Base-by-base conservation (phyloP, 2,797 vertebrate species). In the Arremon brunneinucha region DNA sequence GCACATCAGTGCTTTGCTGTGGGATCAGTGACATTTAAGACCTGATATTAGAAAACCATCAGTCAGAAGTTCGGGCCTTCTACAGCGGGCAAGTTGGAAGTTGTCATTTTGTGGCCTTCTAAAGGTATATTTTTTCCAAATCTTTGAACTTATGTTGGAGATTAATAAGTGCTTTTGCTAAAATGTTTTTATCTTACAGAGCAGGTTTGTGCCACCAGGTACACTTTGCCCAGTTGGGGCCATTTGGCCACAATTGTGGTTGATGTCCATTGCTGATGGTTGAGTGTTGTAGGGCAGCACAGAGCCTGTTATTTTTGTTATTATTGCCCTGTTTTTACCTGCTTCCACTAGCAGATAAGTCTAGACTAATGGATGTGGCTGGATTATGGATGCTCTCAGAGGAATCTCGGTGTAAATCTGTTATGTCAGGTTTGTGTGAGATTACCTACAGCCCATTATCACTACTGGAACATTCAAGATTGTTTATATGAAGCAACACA, bases 1-100 rank as follows among this genome's bases (percentile, higher is more conserved):
- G 53, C 64, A 44, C 39, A 8, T 71, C 72, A 41, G 14, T 64
- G 46, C 79, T 91, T 81, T 75, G 76, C 87, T 59, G 43, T 68
- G 83, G 53, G 55, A 91, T 72, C 55, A 19, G 26, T 94, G 92
- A 79, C 85, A 91, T 94, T 95, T 81, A 81, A 93, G 71, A 65
- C 15, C 46, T 43, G 53, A 22, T 92, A 59, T 49, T 83, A 75
- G 24, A 57, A 90, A 92, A 63, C 39, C 18, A 39, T 69, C 24
- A 21, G 39, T 80, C 69, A 86, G 72, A 93, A 89, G 74, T 79
- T 65, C 32, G 78, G 64, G 34, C n/a, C 20, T 84, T 83, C 44
- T 21, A 2, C 68, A 71, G 35, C 34, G 47, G 41, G 35, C 21
- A 56, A 57, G 41, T 22, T 79, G 27, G 28, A 62, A 44, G 34